Evolutionary conservation across 2,113 vertebrate species (phyloP).

Genomic region (Sceloporus tristichus): DNA sequence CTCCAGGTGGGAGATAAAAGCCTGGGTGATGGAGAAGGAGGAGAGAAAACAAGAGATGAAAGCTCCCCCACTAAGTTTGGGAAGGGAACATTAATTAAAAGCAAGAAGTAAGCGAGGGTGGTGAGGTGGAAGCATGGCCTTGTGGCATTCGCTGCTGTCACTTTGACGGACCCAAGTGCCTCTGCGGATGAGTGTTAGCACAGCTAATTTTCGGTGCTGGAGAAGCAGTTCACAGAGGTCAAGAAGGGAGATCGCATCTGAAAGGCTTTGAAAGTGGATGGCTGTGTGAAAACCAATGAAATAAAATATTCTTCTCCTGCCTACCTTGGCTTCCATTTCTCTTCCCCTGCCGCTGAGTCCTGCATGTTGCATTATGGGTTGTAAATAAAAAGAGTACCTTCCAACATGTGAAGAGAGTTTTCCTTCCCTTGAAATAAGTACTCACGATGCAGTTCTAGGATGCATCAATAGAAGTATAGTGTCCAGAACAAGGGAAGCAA

Average conservation of each 20-base stretch:
- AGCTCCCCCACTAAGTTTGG: background rate
- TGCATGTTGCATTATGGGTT: no score
- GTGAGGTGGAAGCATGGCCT: no score
- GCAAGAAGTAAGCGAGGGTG: background rate
- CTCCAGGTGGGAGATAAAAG: background rate
- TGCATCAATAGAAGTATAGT: no score
- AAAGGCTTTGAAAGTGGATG: background rate
- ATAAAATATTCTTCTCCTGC: no score
- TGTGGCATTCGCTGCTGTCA: background rate
- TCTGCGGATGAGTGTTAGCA: background rate
- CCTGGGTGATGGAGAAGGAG: background rate
- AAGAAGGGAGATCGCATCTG: no score
- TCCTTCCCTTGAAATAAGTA: no score
- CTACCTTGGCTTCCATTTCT: background rate
- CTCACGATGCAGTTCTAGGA: no score
- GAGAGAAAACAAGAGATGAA: no score
- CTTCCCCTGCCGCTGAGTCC: no score
- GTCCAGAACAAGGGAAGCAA: no score
- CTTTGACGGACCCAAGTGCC: background rate
- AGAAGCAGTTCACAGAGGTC: background rate
- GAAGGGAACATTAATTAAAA: slow-evolving; percentile 41
- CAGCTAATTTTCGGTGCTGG: accelerated
- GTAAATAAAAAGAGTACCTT: no score
- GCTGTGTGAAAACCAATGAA: background rate
- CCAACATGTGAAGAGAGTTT: no score